These are phyloP conservation scores for Melanotaenia boesemani DNA, from an alignment of 2,797 vertebrate genomes.

Conservation along the genomic window DNA sequence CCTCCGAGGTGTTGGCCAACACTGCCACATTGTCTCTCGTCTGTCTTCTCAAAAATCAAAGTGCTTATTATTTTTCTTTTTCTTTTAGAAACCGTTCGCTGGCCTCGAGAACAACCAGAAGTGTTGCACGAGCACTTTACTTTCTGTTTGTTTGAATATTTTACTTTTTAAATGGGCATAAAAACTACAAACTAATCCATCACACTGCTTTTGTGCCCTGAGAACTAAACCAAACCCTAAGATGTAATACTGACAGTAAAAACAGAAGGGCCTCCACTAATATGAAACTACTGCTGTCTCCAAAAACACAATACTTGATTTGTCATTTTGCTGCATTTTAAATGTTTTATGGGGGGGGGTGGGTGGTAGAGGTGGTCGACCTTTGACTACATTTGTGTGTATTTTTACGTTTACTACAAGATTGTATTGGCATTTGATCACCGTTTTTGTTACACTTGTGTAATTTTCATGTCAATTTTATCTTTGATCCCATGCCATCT, in stretches of 20 bases:
- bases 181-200: slow-evolving; percentile 43
- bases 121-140: slow-evolving; percentile 86
- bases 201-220: slow-evolving; percentile 50
- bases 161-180: slow-evolving; percentile 43
- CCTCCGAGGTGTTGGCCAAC: slow-evolving; percentile 75
- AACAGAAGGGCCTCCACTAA: slow-evolving; percentile 66
- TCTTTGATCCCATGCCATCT: slow-evolving; percentile 88
- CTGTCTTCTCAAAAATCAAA: slow-evolving; percentile 49
- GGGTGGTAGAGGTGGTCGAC: slow-evolving; percentile 43
- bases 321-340: slow-evolving; percentile 81
- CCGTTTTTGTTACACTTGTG: slow-evolving; percentile 83
- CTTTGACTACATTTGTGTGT: slow-evolving; percentile 76
- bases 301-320: slow-evolving; percentile 77
- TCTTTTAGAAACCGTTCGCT: slow-evolving; percentile 62
- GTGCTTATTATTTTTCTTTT: slow-evolving; percentile 60
- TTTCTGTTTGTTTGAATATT: slow-evolving; percentile 57
- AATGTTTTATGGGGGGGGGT: slow-evolving; percentile 33
- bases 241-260: slow-evolving; percentile 46
- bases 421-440: slow-evolving; percentile 86
- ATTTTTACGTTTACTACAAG: slow-evolving; percentile 87
- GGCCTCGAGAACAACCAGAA: slow-evolving; percentile 79
- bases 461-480: slow-evolving; percentile 86
- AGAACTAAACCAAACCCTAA: slow-evolving; percentile 67
- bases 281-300: slow-evolving; percentile 79
- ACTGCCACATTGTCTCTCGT: slow-evolving; percentile 74